Percentiles rank a stretch among this genome's conserved stretches.
Evolutionary conservation across 2,888 invertebrate species (phyloP).

Genomic region (Drosophila austrosaltans): DNA sequence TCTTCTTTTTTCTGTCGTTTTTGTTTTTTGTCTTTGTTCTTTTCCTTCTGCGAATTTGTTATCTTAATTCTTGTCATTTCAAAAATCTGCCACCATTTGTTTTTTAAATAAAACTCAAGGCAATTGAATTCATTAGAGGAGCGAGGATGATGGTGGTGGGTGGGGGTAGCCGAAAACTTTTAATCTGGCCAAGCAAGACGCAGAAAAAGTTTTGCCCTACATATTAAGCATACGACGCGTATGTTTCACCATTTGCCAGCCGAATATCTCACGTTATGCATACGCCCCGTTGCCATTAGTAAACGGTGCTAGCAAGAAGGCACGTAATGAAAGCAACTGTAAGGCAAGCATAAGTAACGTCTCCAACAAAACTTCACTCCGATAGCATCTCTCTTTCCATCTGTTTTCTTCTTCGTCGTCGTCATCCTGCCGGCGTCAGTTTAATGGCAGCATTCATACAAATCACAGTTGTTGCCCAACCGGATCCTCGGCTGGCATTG

Average conservation of each 20-base stretch:
- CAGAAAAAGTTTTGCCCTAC: slow-evolving; percentile 43
- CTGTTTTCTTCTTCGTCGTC: background rate
- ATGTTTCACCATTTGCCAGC: slow-evolving; percentile 22
- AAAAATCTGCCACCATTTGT: slow-evolving; percentile 69
- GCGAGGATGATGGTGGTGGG: background rate
- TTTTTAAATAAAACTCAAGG: slow-evolving; percentile 71
- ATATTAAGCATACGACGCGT: slow-evolving; percentile 37
- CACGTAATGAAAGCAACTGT: slow-evolving; percentile 38
- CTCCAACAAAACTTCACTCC: background rate
- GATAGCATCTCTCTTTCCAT: slow-evolving; percentile 1
- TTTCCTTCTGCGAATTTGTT: slow-evolving; percentile 66
- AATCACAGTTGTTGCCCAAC: slow-evolving; percentile 57
- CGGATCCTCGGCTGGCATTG: slow-evolving; percentile 53
- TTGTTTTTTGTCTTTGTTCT: slow-evolving; percentile 16
- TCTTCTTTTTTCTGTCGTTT: slow-evolving; percentile 28
- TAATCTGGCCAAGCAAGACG: slow-evolving; percentile 39
- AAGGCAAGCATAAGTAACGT: background rate
- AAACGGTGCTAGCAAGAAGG: background rate
- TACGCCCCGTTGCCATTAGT: slow-evolving; percentile 50
- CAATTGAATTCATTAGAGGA: slow-evolving; percentile 67
- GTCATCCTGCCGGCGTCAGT: slow-evolving; percentile 37
- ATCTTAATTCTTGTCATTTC: slow-evolving; percentile 78
- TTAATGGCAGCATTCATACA: slow-evolving; percentile 72
- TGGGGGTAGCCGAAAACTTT: slow-evolving; percentile 44
- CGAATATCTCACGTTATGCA: slow-evolving; percentile 44